Conservation (phyloP, 2,113 vertebrate species). For the Pyxicephalus adspersus region DNA sequence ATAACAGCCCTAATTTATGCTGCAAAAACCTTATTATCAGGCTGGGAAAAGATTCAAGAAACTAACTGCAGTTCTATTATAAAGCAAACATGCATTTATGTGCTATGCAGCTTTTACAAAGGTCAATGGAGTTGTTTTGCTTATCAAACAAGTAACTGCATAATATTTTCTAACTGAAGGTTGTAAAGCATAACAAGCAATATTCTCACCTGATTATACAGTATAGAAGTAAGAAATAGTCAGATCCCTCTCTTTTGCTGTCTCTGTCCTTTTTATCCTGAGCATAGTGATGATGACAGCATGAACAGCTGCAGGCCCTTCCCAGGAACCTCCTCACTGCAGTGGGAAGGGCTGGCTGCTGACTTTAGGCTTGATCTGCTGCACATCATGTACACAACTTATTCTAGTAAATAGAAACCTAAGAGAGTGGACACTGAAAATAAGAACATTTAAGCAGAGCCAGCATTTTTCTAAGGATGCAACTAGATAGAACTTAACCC, state of each 20-base stretch:
- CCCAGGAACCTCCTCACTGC: slow-evolving; percentile 11
- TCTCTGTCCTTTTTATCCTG: neutral
- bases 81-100: neutral
- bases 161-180: neutral
- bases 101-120: neutral
- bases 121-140: neutral
- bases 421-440: too few species aligned
- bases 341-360: neutral
- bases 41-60: neutral
- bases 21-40: neutral
- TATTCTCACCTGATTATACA: neutral
- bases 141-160: neutral
- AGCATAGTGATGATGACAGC: neutral
- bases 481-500: too few species aligned
- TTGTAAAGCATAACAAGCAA: neutral
- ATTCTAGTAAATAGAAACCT: too few species aligned
- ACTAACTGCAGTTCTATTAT: neutral
- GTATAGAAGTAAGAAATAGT: neutral
- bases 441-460: too few species aligned
- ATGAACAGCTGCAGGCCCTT: neutral
- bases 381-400: too few species aligned
- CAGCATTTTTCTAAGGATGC: too few species aligned
- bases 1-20: neutral
- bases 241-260: neutral
- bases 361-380: neutral